These are phyloP conservation scores for Eidolon helvum DNA, from an alignment of 2,113 vertebrate species.

Conservation along the genomic window DNA sequence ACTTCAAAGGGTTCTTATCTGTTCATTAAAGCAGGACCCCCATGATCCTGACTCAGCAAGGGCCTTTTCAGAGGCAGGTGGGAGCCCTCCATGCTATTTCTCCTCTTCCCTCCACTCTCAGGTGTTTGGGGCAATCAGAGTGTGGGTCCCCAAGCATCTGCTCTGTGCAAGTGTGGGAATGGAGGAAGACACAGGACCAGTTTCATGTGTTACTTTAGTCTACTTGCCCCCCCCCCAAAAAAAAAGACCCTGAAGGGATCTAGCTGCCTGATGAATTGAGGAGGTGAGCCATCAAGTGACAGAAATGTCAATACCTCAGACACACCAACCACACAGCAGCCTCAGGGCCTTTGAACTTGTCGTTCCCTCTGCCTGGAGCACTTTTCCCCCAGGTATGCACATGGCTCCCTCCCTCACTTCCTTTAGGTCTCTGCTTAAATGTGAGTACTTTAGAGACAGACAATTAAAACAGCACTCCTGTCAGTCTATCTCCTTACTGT, in stretches of 20 bases:
- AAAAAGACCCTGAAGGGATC: neutral
- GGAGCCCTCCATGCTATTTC: neutral
- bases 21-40: neutral
- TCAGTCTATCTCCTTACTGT: neutral
- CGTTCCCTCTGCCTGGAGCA: neutral
- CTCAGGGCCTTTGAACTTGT: neutral
- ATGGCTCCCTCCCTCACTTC: neutral
- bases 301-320: neutral
- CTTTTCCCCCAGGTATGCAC: neutral
- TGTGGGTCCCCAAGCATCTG: neutral
- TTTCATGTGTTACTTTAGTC: neutral
- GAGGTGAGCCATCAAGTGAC: neutral
- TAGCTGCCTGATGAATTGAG: neutral
- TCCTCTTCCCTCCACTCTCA: neutral
- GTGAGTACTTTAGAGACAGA: neutral
- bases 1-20: neutral
- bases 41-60: neutral
- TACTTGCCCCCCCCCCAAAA: neutral
- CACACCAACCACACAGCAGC: neutral
- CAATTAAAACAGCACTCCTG: neutral
- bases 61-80: neutral
- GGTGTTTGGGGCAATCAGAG: neutral
- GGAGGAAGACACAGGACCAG: neutral
- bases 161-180: neutral
- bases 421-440: neutral